phyloP scores from a whole-genome alignment of 2,113 vertebrate species.

The Rhinolophus ferrumequinum region DNA sequence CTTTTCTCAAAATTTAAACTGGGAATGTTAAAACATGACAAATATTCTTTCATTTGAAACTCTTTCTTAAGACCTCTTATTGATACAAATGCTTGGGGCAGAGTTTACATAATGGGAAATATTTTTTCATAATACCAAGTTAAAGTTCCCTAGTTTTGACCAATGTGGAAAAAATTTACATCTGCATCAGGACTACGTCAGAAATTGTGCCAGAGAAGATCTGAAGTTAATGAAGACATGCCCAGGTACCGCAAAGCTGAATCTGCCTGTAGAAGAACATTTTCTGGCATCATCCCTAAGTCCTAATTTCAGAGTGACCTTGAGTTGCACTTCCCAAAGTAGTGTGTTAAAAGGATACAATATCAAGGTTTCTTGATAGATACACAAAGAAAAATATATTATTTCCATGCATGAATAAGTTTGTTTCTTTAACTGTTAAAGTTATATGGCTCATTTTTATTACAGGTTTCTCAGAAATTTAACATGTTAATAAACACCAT shows the following conservation, averaged over 20 bases:
- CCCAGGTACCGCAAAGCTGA: not conserved
- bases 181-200: not conserved
- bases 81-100: not conserved
- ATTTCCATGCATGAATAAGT: not conserved
- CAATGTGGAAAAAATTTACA: not conserved
- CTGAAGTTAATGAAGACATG: slow-evolving; percentile 26
- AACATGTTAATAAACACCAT: not conserved
- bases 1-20: slow-evolving; percentile 13
- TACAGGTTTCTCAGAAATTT: not conserved
- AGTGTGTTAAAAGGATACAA: not conserved
- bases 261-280: not conserved
- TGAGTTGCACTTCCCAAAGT: not conserved
- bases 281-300: not conserved
- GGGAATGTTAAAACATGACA: not conserved
- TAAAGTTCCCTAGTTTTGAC: not conserved
- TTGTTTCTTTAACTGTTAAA: not conserved
- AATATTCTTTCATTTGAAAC: not conserved
- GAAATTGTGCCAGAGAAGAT: not conserved
- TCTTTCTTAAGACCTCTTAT: not conserved
- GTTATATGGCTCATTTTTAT: not conserved
- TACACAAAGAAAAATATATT: not conserved
- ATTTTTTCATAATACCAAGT: not conserved
- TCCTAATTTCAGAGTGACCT: slow-evolving; percentile 52
- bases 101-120: not conserved
- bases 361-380: not conserved